phyloP scores from a whole-genome alignment of 2,888 invertebrate species.

The Brachynemurus nebulosus region DNA sequence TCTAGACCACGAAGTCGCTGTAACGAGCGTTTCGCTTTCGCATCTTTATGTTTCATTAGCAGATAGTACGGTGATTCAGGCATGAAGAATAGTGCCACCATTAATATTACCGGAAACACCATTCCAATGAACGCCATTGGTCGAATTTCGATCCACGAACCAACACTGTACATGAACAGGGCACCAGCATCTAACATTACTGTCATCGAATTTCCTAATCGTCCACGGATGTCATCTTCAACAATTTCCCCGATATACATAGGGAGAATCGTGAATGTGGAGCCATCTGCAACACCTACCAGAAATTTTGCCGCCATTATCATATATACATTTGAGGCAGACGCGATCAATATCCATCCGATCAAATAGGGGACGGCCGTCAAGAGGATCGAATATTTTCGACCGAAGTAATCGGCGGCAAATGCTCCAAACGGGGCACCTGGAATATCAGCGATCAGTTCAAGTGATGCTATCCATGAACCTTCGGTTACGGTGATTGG shows the following conservation, averaged over 20 bases:
- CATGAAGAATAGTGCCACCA: slow-evolving; percentile 42
- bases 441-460: slow-evolving; percentile 4
- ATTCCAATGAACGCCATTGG: slow-evolving; percentile 41
- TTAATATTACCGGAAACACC: slow-evolving; percentile 40
- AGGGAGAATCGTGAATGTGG: slow-evolving; percentile 31
- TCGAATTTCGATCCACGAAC: slow-evolving; percentile 42
- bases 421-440: slow-evolving; percentile 7
- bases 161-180: slow-evolving; percentile 45
- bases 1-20: slow-evolving; percentile 40
- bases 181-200: slow-evolving; percentile 40
- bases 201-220: slow-evolving; percentile 44
- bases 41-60: slow-evolving; percentile 29
- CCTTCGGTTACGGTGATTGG: slow-evolving; percentile 7
- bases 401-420: slow-evolving; percentile 7
- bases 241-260: slow-evolving; percentile 47
- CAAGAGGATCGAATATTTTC: slow-evolving; percentile 4
- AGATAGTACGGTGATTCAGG: slow-evolving; percentile 50
- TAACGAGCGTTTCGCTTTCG: slow-evolving; percentile 38
- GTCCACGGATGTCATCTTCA: slow-evolving; percentile 39
- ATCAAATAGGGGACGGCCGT: slow-evolving; percentile 6
- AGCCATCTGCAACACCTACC: slow-evolving; percentile 41
- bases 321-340: not conserved
- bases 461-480: slow-evolving; percentile 8
- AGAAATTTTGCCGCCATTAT: slow-evolving; percentile 26
- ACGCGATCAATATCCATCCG: slow-evolving; percentile 7